Evolutionary conservation across 2,888 invertebrate genomes (phyloP).

Genomic region (Andrena praecox): DNA sequence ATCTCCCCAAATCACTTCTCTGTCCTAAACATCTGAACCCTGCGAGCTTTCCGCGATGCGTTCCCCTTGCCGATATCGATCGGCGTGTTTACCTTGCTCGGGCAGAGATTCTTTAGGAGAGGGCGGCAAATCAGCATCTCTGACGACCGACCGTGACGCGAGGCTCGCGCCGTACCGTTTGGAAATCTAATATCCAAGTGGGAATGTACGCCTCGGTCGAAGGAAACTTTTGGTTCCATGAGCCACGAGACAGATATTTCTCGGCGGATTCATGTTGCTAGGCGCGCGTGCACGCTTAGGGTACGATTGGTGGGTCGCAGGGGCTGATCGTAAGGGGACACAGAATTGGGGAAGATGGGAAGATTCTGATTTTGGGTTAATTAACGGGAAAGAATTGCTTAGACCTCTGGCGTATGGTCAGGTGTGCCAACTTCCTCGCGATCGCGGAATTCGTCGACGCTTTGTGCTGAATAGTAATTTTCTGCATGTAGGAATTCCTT

Average conservation of each 20-base stretch:
- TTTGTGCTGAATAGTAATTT: background rate
- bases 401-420: background rate
- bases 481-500: background rate
- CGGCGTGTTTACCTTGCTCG: background rate
- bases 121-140: too few species aligned
- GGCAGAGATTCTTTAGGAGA: background rate
- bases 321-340: background rate
- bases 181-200: too few species aligned
- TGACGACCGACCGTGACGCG: too few species aligned
- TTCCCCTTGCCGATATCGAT: constrained; percentile 9
- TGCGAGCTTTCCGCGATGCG: background rate
- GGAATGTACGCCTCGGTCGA: too few species aligned
- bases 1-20: too few species aligned
- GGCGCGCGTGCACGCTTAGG: background rate
- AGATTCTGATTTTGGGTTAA: too few species aligned
- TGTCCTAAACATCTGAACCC: too few species aligned
- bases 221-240: background rate
- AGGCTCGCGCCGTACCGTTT: too few species aligned
- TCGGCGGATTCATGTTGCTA: constrained; percentile 13
- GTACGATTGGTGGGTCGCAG: background rate
- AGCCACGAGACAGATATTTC: background rate
- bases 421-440: background rate
- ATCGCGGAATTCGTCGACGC: too few species aligned
- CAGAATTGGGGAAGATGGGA: too few species aligned
- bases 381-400: too few species aligned